A percentile compares a stretch with the other conserved stretches of the same genome.
Conservation (phyloP, 2,888 invertebrate genomes). For the Abrostola triplasia region DNA sequence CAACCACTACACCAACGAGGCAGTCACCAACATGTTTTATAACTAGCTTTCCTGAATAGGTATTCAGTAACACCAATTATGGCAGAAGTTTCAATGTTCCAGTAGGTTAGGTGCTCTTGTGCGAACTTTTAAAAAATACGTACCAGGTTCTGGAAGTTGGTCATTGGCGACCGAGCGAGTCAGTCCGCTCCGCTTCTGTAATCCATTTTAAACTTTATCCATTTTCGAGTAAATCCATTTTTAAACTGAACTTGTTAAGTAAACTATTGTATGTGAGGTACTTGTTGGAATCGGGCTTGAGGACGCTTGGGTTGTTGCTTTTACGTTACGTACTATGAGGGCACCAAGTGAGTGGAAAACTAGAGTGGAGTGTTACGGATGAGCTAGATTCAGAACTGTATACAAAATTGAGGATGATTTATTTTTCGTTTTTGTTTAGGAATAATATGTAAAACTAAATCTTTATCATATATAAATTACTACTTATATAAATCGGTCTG, state of each 20-base stretch:
- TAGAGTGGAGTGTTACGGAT: background rate
- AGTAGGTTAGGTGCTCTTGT: conserved; percentile 4
- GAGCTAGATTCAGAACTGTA: background rate
- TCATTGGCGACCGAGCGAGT: conserved; percentile 18
- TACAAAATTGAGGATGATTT: too few species aligned
- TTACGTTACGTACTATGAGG: background rate
- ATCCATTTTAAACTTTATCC: conserved; percentile 43
- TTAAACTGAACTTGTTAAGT: conserved; percentile 31
- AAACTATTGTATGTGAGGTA: conserved; percentile 11
- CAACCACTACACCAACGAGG: too few species aligned
- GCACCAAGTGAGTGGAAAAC: background rate
- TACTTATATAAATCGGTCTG: too few species aligned
- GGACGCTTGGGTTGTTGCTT: background rate
- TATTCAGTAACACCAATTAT: conserved; percentile 4
- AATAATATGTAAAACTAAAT: too few species aligned
- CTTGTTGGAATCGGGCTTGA: conserved; percentile 1
- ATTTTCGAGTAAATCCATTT: conserved; percentile 32
- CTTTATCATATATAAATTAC: too few species aligned
- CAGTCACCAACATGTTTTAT: background rate
- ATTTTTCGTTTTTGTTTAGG: too few species aligned
- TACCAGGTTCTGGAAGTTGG: conserved; percentile 19
- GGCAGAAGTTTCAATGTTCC: background rate
- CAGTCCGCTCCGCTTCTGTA: conserved; percentile 29
- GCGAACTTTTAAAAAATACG: conserved; percentile 8
- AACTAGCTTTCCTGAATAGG: background rate